Conservation (phyloP, 1,140 invertebrate species). For the Drosophila albomicans region DNA sequence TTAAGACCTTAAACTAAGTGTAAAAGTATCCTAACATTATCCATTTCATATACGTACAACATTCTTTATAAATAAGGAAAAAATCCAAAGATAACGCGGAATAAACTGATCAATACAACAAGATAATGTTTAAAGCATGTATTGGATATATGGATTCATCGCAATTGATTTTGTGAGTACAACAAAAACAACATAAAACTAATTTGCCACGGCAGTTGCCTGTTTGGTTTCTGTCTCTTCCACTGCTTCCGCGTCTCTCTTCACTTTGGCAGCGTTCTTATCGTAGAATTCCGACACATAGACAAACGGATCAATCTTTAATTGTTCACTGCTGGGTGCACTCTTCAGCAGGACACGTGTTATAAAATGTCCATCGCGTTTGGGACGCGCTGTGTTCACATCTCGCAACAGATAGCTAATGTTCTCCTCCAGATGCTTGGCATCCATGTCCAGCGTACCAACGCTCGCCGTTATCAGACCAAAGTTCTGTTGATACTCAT, state of each 20-base stretch:
- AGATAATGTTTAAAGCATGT: slow-evolving; percentile 45
- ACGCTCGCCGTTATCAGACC: slow-evolving; percentile 88
- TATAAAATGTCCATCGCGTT: slow-evolving; percentile 88
- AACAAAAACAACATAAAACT: slow-evolving; percentile 39
- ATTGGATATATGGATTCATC: slow-evolving; percentile 56
- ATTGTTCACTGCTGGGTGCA: slow-evolving; percentile 87
- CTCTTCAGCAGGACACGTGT: slow-evolving; percentile 86
- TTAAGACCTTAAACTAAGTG: slow-evolving; percentile 22
- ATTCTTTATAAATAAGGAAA: slow-evolving; percentile 30
- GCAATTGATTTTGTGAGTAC: slow-evolving; percentile 42
- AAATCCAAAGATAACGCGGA: slow-evolving; percentile 25
- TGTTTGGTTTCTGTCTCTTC: slow-evolving; percentile 14
- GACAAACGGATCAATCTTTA: slow-evolving; percentile 88
- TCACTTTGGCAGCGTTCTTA: slow-evolving; percentile 60
- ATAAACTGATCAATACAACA: slow-evolving; percentile 19
- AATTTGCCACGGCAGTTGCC: slow-evolving; percentile 51
- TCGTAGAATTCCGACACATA: slow-evolving; percentile 85
- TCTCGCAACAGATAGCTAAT: slow-evolving; percentile 87
- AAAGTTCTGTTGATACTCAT: slow-evolving; percentile 89
- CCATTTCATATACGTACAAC: slow-evolving; percentile 9
- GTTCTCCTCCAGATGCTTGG: slow-evolving; percentile 90
- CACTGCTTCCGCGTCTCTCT: slow-evolving; percentile 33
- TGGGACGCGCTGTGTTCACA: slow-evolving; percentile 87
- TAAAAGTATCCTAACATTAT: slow-evolving; percentile 1
- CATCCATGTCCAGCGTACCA: slow-evolving; percentile 90